These are phyloP conservation scores for Altica lythri DNA, from an alignment of 2,888 invertebrate genomes.

Conservation along the genomic window DNA sequence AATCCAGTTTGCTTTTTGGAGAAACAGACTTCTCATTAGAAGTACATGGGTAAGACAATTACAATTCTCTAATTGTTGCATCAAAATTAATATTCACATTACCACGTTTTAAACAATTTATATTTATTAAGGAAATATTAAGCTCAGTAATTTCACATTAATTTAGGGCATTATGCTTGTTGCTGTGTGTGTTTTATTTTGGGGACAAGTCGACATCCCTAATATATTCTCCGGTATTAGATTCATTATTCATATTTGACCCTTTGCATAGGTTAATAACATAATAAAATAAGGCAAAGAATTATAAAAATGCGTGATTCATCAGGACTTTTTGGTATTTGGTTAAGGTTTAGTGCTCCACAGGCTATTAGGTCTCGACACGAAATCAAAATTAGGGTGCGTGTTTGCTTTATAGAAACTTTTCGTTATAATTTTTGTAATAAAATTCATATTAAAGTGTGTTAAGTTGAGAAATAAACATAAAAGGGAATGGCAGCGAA, in stretches of 20 bases:
- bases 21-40: too few species aligned
- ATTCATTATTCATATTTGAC: constrained; percentile 1
- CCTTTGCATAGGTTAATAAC: neutral
- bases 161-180: too few species aligned
- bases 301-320: constrained; percentile 16
- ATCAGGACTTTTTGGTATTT: constrained; percentile 9
- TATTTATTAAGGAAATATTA: too few species aligned
- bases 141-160: too few species aligned
- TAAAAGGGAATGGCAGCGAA: constrained; percentile 1
- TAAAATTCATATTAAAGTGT: constrained; percentile 18
- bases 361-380: constrained; percentile 15
- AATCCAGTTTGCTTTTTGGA: too few species aligned
- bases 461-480: constrained; percentile 17
- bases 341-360: constrained; percentile 18
- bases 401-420: constrained; percentile 6
- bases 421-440: constrained; percentile 16
- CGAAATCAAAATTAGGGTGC: constrained; percentile 11
- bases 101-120: too few species aligned
- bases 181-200: too few species aligned
- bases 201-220: too few species aligned
- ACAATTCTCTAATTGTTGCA: too few species aligned
- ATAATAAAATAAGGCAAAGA: constrained; percentile 6
- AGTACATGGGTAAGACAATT: too few species aligned
- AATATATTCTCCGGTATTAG: too few species aligned
- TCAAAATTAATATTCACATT: too few species aligned